Conservation (phyloP, 2,113 vertebrate genomes). For the Saccopteryx leptura region DNA sequence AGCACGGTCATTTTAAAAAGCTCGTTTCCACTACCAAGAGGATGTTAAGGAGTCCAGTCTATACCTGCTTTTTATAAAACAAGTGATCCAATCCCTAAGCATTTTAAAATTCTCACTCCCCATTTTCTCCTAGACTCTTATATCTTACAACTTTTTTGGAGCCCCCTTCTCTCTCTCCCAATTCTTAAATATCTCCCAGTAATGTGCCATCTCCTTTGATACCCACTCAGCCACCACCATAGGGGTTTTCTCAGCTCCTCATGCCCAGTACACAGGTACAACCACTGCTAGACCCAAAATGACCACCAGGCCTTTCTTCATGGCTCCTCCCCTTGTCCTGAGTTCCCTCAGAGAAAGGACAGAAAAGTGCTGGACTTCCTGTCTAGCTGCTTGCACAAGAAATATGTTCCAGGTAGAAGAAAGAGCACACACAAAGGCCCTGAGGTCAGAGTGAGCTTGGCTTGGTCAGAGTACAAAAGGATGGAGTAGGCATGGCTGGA, state of each 20-base stretch:
- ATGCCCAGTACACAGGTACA: too few species aligned
- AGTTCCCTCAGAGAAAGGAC: not conserved
- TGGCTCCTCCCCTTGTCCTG: not conserved
- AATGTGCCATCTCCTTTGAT: not conserved
- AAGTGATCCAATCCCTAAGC: not conserved
- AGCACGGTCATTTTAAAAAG: not conserved
- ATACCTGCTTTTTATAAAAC: not conserved
- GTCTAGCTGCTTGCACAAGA: not conserved
- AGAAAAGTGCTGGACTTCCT: not conserved
- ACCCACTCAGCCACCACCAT: not conserved
- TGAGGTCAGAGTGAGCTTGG: not conserved
- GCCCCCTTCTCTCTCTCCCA: not conserved
- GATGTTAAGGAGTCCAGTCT: not conserved
- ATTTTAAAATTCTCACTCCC: not conserved
- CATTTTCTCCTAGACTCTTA: not conserved
- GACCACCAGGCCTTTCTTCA: not conserved
- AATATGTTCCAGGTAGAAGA: not conserved
- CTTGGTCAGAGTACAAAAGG: not conserved
- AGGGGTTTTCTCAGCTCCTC: not conserved
- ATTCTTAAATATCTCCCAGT: not conserved
- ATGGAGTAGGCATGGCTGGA: not conserved
- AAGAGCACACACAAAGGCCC: not conserved
- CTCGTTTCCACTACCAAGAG: not conserved
- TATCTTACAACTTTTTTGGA: not conserved
- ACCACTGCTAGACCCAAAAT: not conserved